phyloP scores from a whole-genome alignment of 2,797 vertebrate species.

The Sphenodon punctatus region DNA sequence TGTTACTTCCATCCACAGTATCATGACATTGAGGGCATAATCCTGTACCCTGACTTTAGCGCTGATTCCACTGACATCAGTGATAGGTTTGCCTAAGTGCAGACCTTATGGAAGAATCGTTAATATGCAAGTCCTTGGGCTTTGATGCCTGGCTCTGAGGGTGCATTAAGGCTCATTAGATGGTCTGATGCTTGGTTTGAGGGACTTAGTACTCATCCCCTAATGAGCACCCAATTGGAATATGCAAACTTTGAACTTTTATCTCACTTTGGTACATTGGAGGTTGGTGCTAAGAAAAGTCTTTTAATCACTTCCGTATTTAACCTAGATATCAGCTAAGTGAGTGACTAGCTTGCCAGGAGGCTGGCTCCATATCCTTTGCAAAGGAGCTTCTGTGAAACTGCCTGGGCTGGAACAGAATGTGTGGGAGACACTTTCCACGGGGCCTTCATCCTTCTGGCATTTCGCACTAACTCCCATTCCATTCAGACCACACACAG shows the following conservation, averaged over 20 bases:
- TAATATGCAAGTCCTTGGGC: not conserved
- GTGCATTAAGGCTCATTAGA: not conserved
- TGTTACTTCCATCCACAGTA: not conserved
- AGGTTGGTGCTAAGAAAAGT: not conserved
- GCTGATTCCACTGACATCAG: not conserved
- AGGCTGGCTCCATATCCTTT: too few relatives aligned
- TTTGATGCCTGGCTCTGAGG: not conserved
- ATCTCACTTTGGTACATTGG: not conserved
- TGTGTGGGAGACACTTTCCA: not conserved
- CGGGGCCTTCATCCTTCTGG: too few relatives aligned
- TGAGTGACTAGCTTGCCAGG: not conserved
- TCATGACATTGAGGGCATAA: not conserved
- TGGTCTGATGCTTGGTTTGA: not conserved
- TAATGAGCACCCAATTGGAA: not conserved
- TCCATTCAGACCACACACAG: too few relatives aligned
- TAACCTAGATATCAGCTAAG: not conserved
- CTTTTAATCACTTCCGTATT: not conserved
- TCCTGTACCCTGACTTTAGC: not conserved
- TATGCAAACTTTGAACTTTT: not conserved
- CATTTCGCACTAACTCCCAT: too few relatives aligned
- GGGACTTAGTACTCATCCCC: not conserved
- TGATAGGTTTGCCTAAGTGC: not conserved
- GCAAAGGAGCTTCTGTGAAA: not conserved
- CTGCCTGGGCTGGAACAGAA: not conserved
- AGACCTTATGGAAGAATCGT: not conserved